Percentiles rank a stretch among this genome's conserved stretches.
Evolutionary conservation across 2,113 vertebrate genomes (phyloP).

Genomic region (Archocentrus centrarchus): DNA sequence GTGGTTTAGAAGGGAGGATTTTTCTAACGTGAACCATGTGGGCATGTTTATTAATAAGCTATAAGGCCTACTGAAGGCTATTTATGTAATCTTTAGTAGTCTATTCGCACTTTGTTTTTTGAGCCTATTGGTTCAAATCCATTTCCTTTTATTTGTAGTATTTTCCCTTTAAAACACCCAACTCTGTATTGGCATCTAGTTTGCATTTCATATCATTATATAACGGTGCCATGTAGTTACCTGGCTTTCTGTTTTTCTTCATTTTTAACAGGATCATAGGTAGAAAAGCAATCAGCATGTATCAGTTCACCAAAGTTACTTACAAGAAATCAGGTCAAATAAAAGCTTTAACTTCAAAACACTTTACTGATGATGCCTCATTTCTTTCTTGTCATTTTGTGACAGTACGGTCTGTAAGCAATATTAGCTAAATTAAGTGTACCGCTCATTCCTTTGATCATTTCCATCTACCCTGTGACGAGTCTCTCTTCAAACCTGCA

Average conservation of each 20-base stretch:
- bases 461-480: neutral
- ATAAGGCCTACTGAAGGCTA: neutral
- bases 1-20: neutral
- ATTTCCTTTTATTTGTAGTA: fast-evolving
- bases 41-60: neutral
- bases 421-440: fast-evolving
- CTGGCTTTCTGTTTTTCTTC: neutral
- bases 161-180: neutral
- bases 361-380: fast-evolving
- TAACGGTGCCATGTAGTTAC: neutral
- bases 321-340: neutral
- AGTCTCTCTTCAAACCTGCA: neutral
- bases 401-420: no score
- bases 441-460: neutral
- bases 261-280: neutral
- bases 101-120: no score
- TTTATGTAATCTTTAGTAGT: neutral
- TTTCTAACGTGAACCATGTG: fast-evolving
- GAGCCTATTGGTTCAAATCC: neutral
- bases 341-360: neutral
- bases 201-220: neutral
- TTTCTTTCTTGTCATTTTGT: fast-evolving
- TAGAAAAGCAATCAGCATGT: neutral
- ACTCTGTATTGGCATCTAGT: neutral
- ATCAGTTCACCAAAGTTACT: neutral